phyloP scores from a whole-genome alignment of 30 jellyfish, hydroid and myxozoan species.

The Calvadosia cruxmelitensis region DNA sequence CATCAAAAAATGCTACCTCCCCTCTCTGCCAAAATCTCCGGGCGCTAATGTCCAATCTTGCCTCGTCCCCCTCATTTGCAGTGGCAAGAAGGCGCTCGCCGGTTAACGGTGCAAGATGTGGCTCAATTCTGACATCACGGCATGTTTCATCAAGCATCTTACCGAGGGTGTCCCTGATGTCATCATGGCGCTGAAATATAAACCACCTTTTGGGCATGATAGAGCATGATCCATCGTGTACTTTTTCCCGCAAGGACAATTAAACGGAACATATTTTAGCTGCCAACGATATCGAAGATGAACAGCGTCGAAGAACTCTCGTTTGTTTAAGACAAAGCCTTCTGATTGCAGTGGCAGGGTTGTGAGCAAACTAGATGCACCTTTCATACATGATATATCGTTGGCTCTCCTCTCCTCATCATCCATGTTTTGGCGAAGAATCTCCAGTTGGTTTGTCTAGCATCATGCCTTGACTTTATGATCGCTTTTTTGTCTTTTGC shows the following conservation, averaged over 20 bases:
- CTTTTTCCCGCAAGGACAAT: conserved; percentile 10
- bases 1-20: no score
- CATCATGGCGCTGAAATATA: conserved; percentile 11
- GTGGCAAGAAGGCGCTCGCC: conserved; percentile 8
- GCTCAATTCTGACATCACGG: conserved; percentile 19
- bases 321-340: neutral
- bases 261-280: conserved; percentile 10
- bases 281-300: conserved; percentile 9
- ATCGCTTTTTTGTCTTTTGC: no score
- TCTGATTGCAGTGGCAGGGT: conserved; percentile 3
- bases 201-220: conserved; percentile 26
- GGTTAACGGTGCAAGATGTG: conserved; percentile 6
- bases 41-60: conserved; percentile 11
- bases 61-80: conserved; percentile 2
- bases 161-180: conserved; percentile 11
- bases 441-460: no score
- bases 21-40: conserved; percentile 6
- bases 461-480: no score
- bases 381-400: neutral
- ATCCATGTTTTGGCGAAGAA: conserved; percentile 1
- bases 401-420: conserved; percentile 5
- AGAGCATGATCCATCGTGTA: no score
- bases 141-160: conserved; percentile 16
- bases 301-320: conserved; percentile 10
- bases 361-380: conserved; percentile 17